Evolutionary conservation across 1,140 invertebrate genomes (phyloP).

Genomic region (Marisa cornuarietis): DNA sequence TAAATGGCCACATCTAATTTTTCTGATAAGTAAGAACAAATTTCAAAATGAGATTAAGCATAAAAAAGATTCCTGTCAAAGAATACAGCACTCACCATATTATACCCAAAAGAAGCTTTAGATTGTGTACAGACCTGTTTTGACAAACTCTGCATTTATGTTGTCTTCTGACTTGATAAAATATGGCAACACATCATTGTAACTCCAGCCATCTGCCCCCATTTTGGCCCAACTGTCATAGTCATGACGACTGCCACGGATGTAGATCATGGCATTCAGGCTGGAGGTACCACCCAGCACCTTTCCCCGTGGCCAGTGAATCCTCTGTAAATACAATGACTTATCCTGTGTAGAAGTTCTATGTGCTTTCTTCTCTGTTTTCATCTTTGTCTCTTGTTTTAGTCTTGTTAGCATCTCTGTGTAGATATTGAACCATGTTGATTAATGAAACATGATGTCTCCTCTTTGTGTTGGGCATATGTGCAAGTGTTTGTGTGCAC

Average conservation of each 20-base stretch:
- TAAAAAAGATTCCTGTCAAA: too few species aligned
- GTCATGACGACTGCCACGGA: slow-evolving; percentile 86
- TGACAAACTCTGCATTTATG: slow-evolving; percentile 72
- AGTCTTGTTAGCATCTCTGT: too few species aligned
- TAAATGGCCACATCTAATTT: neutral
- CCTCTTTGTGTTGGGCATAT: too few species aligned
- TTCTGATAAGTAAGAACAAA: neutral
- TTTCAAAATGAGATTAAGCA: neutral
- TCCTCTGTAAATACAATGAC: slow-evolving; percentile 7
- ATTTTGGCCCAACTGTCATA: slow-evolving; percentile 90
- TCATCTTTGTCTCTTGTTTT: too few species aligned
- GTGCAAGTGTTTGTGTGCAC: too few species aligned
- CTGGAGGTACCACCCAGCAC: slow-evolving; percentile 27
- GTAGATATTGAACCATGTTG: too few species aligned
- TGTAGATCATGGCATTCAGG: slow-evolving; percentile 28
- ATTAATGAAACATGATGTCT: too few species aligned
- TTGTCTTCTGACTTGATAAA: slow-evolving; percentile 81
- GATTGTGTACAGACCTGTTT: slow-evolving; percentile 27
- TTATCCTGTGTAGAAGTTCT: too few species aligned
- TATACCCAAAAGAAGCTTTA: neutral
- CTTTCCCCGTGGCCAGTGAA: slow-evolving; percentile 25
- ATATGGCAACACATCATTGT: slow-evolving; percentile 84
- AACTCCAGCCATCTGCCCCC: slow-evolving; percentile 92
- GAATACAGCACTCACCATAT: too few species aligned
- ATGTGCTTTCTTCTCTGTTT: too few species aligned